Percentiles rank a stretch among this genome's conserved stretches.
These are phyloP conservation scores for Brachionus sp. DNA, from an alignment of 1,140 invertebrate genomes.

Conservation along the genomic window DNA sequence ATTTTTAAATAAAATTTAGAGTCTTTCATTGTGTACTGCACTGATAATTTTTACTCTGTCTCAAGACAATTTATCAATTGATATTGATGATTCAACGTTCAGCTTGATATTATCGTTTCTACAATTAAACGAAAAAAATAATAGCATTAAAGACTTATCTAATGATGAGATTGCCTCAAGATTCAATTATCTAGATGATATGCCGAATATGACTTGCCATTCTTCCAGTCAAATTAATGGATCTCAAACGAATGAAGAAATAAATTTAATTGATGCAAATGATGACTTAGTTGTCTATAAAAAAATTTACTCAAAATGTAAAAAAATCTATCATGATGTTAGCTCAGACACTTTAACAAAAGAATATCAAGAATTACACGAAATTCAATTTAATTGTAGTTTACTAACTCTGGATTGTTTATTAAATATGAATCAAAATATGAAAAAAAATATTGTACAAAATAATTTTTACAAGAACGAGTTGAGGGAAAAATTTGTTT, in stretches of 20 bases:
- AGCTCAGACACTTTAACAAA: not conserved
- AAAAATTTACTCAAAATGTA: conserved; percentile 28
- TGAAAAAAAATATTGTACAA: not conserved
- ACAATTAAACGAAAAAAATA: not conserved
- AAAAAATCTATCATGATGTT: not conserved
- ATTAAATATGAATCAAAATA: conserved; percentile 26
- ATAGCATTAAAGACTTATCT: not conserved
- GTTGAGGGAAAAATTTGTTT: not conserved
- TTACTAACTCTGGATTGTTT: not conserved
- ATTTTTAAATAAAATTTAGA: not conserved
- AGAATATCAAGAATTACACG: not conserved
- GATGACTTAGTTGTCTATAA: not conserved
- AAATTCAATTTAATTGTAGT: not conserved
- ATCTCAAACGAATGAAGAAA: not conserved
- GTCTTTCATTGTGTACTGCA: conserved; percentile 24
- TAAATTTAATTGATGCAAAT: not conserved
- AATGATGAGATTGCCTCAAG: not conserved
- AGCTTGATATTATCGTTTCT: conserved; percentile 8
- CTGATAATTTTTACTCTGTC: conserved; percentile 15
- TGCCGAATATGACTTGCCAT: not conserved
- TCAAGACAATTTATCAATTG: conserved; percentile 23
- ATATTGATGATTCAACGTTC: conserved; percentile 19
- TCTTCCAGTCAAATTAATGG: not conserved
- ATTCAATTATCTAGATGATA: conserved; percentile 15
- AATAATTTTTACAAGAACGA: conserved; percentile 19